phyloP scores from a whole-genome alignment of 2,113 vertebrate species.

The Platycercus adscitus region DNA sequence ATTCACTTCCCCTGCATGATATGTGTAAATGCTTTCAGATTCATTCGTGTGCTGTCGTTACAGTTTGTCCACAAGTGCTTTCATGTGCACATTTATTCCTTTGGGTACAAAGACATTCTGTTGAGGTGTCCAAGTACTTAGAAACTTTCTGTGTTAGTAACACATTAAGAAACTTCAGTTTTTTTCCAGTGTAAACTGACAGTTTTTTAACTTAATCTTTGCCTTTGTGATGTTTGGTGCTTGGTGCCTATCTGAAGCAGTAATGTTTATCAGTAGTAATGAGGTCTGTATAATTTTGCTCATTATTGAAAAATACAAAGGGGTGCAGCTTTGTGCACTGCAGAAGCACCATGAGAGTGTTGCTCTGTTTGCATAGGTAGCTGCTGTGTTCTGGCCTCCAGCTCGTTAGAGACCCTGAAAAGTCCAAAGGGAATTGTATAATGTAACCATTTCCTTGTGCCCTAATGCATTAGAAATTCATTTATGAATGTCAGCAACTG shows the following conservation, averaged over 20 bases:
- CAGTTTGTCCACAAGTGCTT: neutral
- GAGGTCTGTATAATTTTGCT: neutral
- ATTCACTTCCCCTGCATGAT: neutral
- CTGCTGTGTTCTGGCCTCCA: neutral
- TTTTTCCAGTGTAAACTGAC: fast-evolving
- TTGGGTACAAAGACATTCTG: neutral
- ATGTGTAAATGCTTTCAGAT: neutral
- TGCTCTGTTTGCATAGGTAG: neutral
- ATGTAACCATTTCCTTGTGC: neutral
- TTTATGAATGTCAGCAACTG: neutral
- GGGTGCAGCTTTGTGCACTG: fast-evolving
- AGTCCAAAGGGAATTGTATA: neutral
- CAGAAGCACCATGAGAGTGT: fast-evolving
- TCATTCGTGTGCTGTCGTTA: neutral
- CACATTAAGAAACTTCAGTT: neutral
- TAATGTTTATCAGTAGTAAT: neutral
- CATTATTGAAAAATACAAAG: neutral
- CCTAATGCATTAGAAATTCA: neutral
- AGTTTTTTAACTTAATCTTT: neutral
- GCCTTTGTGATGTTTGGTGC: neutral
- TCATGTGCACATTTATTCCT: neutral
- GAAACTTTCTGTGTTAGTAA: neutral
- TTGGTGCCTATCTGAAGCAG: neutral
- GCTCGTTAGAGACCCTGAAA: neutral
- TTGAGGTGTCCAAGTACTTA: neutral